A percentile compares a stretch with the other conserved stretches of the same genome.
phyloP scores from a whole-genome alignment of 2,113 vertebrate species.

The Picathartes gymnocephalus region DNA sequence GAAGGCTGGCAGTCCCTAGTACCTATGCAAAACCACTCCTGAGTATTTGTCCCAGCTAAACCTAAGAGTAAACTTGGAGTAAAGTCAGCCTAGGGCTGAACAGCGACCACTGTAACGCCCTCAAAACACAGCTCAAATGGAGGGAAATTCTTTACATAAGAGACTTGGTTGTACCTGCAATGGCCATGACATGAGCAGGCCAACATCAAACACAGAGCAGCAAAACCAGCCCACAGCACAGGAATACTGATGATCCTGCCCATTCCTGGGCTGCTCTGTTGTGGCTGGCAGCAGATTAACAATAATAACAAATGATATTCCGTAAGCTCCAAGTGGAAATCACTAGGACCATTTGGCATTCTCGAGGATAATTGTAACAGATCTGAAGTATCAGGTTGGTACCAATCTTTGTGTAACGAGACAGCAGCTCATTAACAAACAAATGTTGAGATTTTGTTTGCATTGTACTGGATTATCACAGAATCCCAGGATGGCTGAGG shows the following conservation, averaged over 20 bases:
- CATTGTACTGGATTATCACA: neutral
- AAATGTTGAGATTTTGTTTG: neutral
- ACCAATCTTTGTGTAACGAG: neutral
- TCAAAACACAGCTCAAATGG: neutral
- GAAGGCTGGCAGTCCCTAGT: neutral
- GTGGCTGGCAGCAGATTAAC: neutral
- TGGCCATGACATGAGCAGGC: neutral
- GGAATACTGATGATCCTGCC: neutral
- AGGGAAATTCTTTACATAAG: neutral
- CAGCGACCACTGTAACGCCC: neutral
- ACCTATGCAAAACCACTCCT: neutral
- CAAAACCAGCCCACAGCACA: neutral
- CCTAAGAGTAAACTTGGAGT: neutral
- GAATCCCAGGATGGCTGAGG: fast-evolving
- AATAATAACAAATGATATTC: neutral
- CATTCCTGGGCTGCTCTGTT: neutral
- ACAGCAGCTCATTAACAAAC: neutral
- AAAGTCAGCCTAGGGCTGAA: neutral
- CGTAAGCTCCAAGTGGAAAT: neutral
- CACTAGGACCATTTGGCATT: neutral
- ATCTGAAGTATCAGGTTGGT: neutral
- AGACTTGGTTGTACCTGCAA: neutral
- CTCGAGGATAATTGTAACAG: neutral
- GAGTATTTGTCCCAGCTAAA: neutral
- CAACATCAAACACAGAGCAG: neutral